Evolutionary conservation across 92 coral and sea anemone genomes (phyloP), one percentile per base, ranked within the genome.

Genomic region (Palythoa grandiflora): DNA sequence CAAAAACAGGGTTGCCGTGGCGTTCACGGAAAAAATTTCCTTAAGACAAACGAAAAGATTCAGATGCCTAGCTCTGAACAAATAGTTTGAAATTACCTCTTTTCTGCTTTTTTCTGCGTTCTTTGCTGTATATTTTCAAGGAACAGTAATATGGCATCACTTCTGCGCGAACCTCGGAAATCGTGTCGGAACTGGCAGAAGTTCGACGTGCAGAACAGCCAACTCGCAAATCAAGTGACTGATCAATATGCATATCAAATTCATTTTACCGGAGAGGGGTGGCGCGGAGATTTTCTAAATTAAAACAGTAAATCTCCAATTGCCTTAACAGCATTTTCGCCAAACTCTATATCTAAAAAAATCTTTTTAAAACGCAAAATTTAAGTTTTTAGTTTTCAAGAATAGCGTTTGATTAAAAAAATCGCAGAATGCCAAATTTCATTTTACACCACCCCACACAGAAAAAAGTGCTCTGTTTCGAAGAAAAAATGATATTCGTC

Each of bases 91-190:
- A 28, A 17, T 81, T 81, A 81, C 86, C 86, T 81, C 40, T 65
- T 81, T 59, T 81, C 21, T 66, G 86, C 75, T 81, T 81, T 40
- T 81, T 81, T 48, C 66, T 65, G 40, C 86, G 63, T 37, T 81
- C 86, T 8, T 81, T 81, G 75, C 86, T 81, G 86, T 81, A 81
- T 44, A 81, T 81, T 81, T 81, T 81, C 61, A 81, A 38, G 7
- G 86, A 81, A 40, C 86, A 81, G 61, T 81, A 81, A 28, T 81
- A 81, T 12, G 86, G 86, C 86, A 81, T 35, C 63, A 66, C 75
- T 17, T 6, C 44, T 12, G 12, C 37, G 40, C 61, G 35, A 19
- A 21, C 47, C 75, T 81, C 12, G 47, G 19, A 81, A 36, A 44
- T 81, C 75, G 86, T 44, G 75, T 81, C 75, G 86, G 86, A 81